Evolutionary conservation across 2,797 vertebrate genomes (phyloP).

Genomic region (Kryptolebias ocellatus): DNA sequence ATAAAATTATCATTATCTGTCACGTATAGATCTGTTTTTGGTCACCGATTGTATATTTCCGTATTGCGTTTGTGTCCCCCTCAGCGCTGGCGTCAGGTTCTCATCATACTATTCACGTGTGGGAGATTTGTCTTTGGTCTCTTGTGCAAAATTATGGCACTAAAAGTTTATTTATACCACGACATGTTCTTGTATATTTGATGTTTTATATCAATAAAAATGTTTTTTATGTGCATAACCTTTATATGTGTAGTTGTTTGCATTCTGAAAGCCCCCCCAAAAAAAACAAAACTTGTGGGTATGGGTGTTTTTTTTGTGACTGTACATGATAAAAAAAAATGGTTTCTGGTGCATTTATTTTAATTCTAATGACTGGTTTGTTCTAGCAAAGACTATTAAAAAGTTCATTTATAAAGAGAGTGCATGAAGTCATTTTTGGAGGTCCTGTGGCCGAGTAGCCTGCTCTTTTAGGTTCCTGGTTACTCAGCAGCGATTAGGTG

Average conservation of each 20-base stretch:
- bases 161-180: constrained; percentile 17
- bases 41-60: no score
- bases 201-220: neutral
- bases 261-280: constrained; percentile 4
- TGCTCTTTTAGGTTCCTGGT: constrained; percentile 14
- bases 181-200: constrained; percentile 7
- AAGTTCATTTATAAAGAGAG: neutral
- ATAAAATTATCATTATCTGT: neutral
- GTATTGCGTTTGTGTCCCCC: neutral
- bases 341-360: no score
- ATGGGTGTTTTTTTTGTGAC: neutral
- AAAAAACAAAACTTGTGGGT: neutral
- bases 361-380: neutral
- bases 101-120: constrained; percentile 20
- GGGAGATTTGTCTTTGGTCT: constrained; percentile 1
- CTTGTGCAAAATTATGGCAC: constrained; percentile 30
- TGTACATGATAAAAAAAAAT: constrained; percentile 36
- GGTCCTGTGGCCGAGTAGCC: neutral
- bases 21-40: neutral
- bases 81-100: neutral
- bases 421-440: neutral
- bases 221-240: constrained; percentile 5
- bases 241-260: constrained; percentile 10
- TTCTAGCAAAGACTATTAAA: neutral
- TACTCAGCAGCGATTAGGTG: neutral